A percentile compares a stretch with the other conserved stretches of the same genome.
Evolutionary conservation across 1,140 invertebrate genomes (phyloP).

Genomic region (Nautilus pompilius): DNA sequence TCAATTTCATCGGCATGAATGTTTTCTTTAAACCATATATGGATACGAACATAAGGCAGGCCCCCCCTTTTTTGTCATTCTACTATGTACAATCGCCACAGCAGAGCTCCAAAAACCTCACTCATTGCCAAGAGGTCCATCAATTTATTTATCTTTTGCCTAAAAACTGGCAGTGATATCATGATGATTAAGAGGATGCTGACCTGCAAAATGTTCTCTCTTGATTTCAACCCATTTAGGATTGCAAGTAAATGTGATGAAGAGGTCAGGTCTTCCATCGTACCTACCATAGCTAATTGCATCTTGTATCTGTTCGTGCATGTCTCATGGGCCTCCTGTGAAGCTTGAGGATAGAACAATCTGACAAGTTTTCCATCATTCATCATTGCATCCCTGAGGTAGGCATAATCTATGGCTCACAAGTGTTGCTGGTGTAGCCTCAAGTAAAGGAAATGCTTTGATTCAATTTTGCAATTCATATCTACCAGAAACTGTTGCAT

Average conservation of each 20-base stretch:
- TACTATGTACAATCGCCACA: slow-evolving; percentile 51
- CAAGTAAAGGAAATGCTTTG: no score
- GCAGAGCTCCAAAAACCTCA: slow-evolving; percentile 43
- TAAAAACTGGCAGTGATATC: neutral
- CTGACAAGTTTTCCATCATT: no score
- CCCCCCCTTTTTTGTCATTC: slow-evolving; percentile 62
- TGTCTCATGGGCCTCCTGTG: neutral
- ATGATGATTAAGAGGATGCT: neutral
- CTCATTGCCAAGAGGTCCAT: slow-evolving; percentile 52
- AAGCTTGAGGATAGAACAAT: neutral
- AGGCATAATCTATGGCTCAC: no score
- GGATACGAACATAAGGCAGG: slow-evolving; percentile 59
- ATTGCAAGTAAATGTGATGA: neutral
- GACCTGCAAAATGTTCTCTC: neutral
- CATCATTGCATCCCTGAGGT: no score
- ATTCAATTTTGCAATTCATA: no score
- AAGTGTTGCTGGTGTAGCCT: no score
- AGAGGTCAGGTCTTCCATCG: neutral
- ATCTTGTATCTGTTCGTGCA: neutral
- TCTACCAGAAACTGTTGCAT: no score
- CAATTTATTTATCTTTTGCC: neutral
- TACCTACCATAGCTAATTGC: neutral
- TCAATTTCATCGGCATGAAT: slow-evolving; percentile 17
- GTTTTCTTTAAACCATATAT: slow-evolving; percentile 47
- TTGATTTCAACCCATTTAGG: neutral